Evolutionary conservation across 2,888 invertebrate species (phyloP), one percentile per base, ranked within the genome.

Genomic region (Erpobdella octoculata): DNA sequence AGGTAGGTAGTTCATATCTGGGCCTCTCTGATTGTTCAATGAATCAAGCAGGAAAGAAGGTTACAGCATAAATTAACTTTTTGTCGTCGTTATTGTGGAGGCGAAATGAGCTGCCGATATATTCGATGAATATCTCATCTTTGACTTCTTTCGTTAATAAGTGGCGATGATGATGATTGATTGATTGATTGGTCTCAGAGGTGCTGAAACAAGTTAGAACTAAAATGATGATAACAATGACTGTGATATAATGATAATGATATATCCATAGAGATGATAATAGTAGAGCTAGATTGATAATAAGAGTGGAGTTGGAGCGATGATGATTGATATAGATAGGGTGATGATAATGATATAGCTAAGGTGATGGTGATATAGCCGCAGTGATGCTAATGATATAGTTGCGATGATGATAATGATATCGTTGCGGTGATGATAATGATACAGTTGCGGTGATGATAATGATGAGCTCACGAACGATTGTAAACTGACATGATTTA

Each of bases 401-500:
- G n/a, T n/a, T n/a, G n/a, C n/a, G 38, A 37, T n/a, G 65, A 25
- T 25, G 38, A 25, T n/a, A n/a, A 9, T 37, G 65, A 37, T n/a
- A 38, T n/a, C n/a, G n/a, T n/a, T n/a, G 1, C 15, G 38, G 15
- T n/a, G 37, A 15, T 37, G 65, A n/a, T 6, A 38, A 6, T 37
- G 65, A 25, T 36, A n/a, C 21, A 3, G 18, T 36, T n/a, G n/a
- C 21, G 65, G n/a, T n/a, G 33, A 8, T 21, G 65, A 36, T 37
- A 38, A 25, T 37, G n/a, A 15, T 25, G 62, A 33, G n/a, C 8
- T 62, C 9, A 33, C n/a, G 62, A 33, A 62, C 31, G 53, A 53
- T 25, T 53, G 21, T 53, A n/a, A n/a, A n/a, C 53, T 53, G 53
- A 53, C 53, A 53, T 53, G 53, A 53, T 53, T 53, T 53, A 53